These are phyloP conservation scores for Symphodus melops DNA, from an alignment of 2,113 vertebrate genomes.

Conservation along the genomic window DNA sequence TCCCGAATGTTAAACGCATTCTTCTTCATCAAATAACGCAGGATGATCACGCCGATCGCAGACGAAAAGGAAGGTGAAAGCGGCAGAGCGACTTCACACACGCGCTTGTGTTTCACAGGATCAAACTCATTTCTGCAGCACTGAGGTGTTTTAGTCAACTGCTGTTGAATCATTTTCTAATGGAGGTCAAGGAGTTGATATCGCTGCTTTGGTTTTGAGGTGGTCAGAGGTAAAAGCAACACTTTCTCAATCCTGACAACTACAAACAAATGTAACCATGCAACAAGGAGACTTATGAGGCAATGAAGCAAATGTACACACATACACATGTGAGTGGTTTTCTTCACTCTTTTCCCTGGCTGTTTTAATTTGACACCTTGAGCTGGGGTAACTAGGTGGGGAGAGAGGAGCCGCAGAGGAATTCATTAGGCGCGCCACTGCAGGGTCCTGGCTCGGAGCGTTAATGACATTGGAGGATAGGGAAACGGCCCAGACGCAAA, in stretches of 20 bases:
- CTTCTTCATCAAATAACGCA: constrained; percentile 41
- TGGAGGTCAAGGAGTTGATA: constrained; percentile 29
- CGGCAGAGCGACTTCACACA: constrained; percentile 30
- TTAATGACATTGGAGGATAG: constrained; percentile 97
- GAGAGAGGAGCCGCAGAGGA: constrained; percentile 92
- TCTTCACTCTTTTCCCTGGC: constrained; percentile 76
- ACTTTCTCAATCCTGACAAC: constrained; percentile 3
- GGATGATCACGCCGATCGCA: not conserved
- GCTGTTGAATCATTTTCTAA: constrained; percentile 22
- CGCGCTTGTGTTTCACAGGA: constrained; percentile 7
- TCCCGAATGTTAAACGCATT: constrained; percentile 34
- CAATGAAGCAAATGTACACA: constrained; percentile 47
- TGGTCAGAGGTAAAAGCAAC: constrained; percentile 40
- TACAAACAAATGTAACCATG: constrained; percentile 51
- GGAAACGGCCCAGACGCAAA: constrained; percentile 90
- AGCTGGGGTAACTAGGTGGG: constrained; percentile 90
- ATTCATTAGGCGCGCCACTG: constrained; percentile 96
- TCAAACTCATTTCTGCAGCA: constrained; percentile 41
- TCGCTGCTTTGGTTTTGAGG: constrained; percentile 17
- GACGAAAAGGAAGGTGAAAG: constrained; percentile 46
- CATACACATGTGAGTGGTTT: constrained; percentile 32
- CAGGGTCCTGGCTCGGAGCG: constrained; percentile 90
- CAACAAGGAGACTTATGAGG: constrained; percentile 26
- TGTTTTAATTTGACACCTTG: constrained; percentile 99
- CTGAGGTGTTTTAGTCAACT: constrained; percentile 6